Conservation (phyloP, 53 echinoderm and acorn worm species). For the Pentamera pediparva region DNA sequence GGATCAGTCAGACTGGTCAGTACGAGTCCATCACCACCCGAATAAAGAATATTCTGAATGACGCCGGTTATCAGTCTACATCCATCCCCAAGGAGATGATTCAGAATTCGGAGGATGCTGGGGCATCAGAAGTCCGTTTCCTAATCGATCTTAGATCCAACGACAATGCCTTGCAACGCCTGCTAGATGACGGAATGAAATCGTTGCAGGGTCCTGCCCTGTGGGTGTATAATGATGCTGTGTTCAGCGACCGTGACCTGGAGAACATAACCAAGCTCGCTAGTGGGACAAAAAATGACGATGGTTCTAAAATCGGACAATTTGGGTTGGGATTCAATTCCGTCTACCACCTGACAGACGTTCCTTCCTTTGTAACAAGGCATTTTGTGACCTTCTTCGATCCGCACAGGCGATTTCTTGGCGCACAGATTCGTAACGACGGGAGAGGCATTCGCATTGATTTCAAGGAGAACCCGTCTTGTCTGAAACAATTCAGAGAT, state of each 20-base stretch:
- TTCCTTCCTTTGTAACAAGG: constrained; percentile 74
- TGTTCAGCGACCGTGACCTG: constrained; percentile 58
- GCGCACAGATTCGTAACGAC: constrained; percentile 31
- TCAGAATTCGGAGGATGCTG: constrained; percentile 98
- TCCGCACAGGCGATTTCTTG: constrained; percentile 63
- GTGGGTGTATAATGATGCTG: constrained; percentile 83
- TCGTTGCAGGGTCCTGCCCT: constrained; percentile 75
- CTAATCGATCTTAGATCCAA: constrained; percentile 73
- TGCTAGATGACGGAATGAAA: constrained; percentile 60
- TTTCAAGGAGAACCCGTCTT: constrained; percentile 23
- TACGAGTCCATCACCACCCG: constrained; percentile 39
- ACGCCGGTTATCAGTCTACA: constrained; percentile 30
- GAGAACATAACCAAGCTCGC: constrained; percentile 71
- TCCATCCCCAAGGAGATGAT: constrained; percentile 73
- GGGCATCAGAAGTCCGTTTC: constrained; percentile 78
- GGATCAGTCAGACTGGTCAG: constrained; percentile 44
- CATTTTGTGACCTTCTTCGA: constrained; percentile 71
- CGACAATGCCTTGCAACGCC: constrained; percentile 4
- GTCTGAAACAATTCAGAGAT: constrained; percentile 38
- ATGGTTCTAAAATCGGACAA: constrained; percentile 68
- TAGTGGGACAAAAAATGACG: constrained; percentile 60
- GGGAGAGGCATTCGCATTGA: constrained; percentile 63
- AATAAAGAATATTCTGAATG: constrained; percentile 39
- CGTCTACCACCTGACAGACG: constrained; percentile 89
- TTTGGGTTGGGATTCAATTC: constrained; percentile 93